Evolutionary conservation across 2,797 vertebrate genomes (phyloP).

Genomic region (Trachops cirrhosus): DNA sequence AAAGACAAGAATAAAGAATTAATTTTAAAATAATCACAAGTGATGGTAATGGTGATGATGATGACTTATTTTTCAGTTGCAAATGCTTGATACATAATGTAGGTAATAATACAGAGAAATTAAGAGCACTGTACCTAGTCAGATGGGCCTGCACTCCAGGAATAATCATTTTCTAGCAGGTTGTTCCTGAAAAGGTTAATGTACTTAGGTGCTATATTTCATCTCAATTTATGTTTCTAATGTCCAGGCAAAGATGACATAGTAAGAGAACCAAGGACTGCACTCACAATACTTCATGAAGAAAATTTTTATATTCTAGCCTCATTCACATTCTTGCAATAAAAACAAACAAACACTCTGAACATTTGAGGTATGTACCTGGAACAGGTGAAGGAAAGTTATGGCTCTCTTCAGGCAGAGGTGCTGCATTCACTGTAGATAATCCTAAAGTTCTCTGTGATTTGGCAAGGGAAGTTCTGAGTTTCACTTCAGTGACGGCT

Average conservation of each 20-base stretch:
- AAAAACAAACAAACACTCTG: fast-evolving
- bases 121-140: background rate
- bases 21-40: background rate
- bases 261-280: slow-evolving; percentile 45
- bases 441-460: slow-evolving; percentile 69
- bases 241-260: slow-evolving; percentile 29
- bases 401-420: slow-evolving; percentile 35
- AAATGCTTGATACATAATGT: background rate
- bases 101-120: background rate
- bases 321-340: background rate
- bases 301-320: slow-evolving; percentile 53
- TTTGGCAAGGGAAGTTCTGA: slow-evolving; percentile 58
- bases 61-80: background rate
- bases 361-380: slow-evolving; percentile 12
- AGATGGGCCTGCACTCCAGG: background rate
- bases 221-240: background rate
- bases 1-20: background rate
- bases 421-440: background rate
- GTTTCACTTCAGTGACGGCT: slow-evolving; percentile 60
- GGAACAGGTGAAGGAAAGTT: background rate
- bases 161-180: background rate
- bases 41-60: background rate
- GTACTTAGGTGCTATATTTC: slow-evolving; percentile 44
- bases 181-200: slow-evolving; percentile 22
- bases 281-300: background rate